Percentiles rank a stretch among this genome's conserved stretches.
These are phyloP conservation scores for Marronus borbonicus DNA, from an alignment of 2,888 invertebrate species.

Conservation along the genomic window DNA sequence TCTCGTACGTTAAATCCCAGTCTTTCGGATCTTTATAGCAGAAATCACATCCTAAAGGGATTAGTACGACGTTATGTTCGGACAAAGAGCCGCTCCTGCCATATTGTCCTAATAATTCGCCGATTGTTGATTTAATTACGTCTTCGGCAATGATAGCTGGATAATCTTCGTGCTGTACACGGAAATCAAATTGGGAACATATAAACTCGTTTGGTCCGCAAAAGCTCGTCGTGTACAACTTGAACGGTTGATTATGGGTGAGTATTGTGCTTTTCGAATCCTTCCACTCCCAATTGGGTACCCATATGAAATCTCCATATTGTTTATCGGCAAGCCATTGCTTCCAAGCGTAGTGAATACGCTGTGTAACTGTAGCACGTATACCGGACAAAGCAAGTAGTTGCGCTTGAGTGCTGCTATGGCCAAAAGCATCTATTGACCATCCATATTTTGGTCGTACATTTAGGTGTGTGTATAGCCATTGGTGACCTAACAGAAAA, in stretches of 20 bases:
- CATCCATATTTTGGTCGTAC: constrained; percentile 38
- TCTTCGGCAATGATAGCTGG: background rate
- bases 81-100: constrained; percentile 22
- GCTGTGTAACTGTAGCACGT: constrained; percentile 37
- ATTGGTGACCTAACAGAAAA: constrained; percentile 36
- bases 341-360: constrained; percentile 45
- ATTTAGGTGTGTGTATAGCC: constrained; percentile 28
- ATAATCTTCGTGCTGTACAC: constrained; percentile 4
- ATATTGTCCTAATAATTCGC: constrained; percentile 32
- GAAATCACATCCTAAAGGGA: constrained; percentile 38
- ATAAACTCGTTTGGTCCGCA: constrained; percentile 38
- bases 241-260: constrained; percentile 37
- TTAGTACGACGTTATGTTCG: constrained; percentile 39
- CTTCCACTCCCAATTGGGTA: constrained; percentile 21
- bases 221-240: constrained; percentile 15
- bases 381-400: constrained; percentile 36
- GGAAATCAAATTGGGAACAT: constrained; percentile 26
- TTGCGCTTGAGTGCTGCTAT: constrained; percentile 37
- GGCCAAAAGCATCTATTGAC: constrained; percentile 40
- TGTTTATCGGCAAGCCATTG: constrained; percentile 36
- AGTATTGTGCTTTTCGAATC: background rate
- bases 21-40: constrained; percentile 23
- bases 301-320: constrained; percentile 34
- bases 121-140: background rate
- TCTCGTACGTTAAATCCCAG: constrained; percentile 18